A percentile compares a stretch with the other conserved stretches of the same genome.
Evolutionary conservation across 1,140 invertebrate species (phyloP).

Genomic region (Cephus cinctus): DNA sequence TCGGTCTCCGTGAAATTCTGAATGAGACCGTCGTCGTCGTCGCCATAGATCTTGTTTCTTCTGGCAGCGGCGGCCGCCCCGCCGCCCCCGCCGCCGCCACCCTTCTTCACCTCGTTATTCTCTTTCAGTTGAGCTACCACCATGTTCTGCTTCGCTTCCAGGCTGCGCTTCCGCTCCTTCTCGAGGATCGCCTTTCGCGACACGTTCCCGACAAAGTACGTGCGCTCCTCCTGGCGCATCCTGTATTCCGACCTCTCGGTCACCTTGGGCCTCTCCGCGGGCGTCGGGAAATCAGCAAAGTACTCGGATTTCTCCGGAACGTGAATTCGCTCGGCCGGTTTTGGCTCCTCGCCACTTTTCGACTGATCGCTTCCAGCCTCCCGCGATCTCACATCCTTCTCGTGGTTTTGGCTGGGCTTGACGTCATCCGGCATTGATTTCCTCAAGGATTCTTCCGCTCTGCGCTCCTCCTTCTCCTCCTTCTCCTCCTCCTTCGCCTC

Average conservation of each 20-base stretch:
- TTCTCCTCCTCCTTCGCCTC: constrained; percentile 53
- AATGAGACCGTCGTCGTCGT: constrained; percentile 54
- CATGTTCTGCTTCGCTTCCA: constrained; percentile 52
- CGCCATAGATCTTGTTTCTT: constrained; percentile 56
- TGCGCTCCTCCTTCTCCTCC: constrained; percentile 46
- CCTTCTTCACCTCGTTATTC: constrained; percentile 56
- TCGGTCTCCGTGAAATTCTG: constrained; percentile 55
- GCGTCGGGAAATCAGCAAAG: constrained; percentile 48
- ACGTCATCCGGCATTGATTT: constrained; percentile 48
- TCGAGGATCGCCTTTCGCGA: constrained; percentile 56
- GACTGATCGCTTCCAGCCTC: constrained; percentile 4
- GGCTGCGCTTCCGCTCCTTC: constrained; percentile 60
- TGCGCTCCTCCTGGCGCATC: constrained; percentile 49
- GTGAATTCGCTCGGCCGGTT: constrained; percentile 48
- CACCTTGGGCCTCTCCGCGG: constrained; percentile 52
- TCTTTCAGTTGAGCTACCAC: constrained; percentile 50
- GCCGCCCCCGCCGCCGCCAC: constrained; percentile 54
- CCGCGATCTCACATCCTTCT: constrained; percentile 20
- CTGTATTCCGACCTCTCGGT: constrained; percentile 58
- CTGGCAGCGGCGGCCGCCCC: constrained; percentile 54
- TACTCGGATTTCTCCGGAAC: constrained; percentile 45
- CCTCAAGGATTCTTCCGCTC: constrained; percentile 35
- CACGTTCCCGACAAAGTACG: constrained; percentile 50
- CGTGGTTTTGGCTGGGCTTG: constrained; percentile 46
- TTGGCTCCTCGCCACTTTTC: constrained; percentile 48